Evolutionary conservation across 2,888 invertebrate species (phyloP), one percentile per base, ranked within the genome.

Genomic region (Hesperia comma): DNA sequence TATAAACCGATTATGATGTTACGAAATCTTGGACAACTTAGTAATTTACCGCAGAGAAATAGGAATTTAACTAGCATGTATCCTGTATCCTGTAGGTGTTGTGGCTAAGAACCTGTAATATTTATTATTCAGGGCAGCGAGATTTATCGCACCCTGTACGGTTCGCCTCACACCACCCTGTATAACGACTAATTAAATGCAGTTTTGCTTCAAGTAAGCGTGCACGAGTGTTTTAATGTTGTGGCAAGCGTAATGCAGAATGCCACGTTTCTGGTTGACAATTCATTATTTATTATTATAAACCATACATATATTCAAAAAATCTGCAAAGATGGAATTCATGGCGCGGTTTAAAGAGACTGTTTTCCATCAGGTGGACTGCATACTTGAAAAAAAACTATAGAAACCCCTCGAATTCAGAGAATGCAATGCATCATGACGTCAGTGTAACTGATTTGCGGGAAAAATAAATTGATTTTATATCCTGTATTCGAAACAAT

Each of bases 51-150:
- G 40, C n/a, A 41, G 53, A 54, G 53, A 54, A 61, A 26, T 41
- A 54, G 40, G 33, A 53, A 61, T 49, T 53, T 53, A 61, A 61
- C 53, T 40, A 41, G 19, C 61, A 26, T 41, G 54, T 60, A 46
- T 60, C 55, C 66, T 49, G 60, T 63, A 63, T 61, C 67, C 54
- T 53, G 19, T 54, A 57, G 67, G 67, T 67, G 70, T 62, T 62
- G 60, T 58, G 61, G 67, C 63, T 64, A 56, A 63, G 69, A 67
- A 69, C 67, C 64, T 32, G 66, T 14, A 54, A 54, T 69, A 71
- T 71, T 69, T 69, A 71, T 71, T 71, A 71, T 71, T 71, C 71
- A 71, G 68, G 68, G 64, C 57, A 57, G 60, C 60, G 53, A 63
- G 68, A 71, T 71, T 71, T 71, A 71, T 69, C 60, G 66, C 69